Evolutionary conservation across 2,113 vertebrate species (phyloP).

Genomic region (Polypterus bichir): DNA sequence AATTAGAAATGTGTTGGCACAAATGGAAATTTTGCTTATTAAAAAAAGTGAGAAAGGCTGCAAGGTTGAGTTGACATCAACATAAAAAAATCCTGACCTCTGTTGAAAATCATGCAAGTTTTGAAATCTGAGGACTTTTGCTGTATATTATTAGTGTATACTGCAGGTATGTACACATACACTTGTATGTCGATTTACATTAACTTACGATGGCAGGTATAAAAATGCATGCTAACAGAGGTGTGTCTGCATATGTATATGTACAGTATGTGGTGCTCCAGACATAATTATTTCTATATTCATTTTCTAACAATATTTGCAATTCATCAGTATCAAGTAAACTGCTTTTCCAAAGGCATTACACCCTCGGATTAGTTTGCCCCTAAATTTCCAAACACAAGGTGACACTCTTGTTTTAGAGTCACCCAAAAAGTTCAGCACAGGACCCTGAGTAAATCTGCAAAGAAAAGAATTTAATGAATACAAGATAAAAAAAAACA

Average conservation of each 20-base stretch:
- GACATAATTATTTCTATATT: background rate
- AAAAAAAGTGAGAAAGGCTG: background rate
- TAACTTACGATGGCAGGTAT: background rate
- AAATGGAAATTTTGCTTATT: background rate
- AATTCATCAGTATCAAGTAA: background rate
- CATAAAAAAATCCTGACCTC: background rate
- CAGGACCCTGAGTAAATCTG: too few species aligned
- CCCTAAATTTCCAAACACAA: background rate
- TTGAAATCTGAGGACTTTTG: background rate
- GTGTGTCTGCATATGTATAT: background rate
- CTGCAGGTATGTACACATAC: background rate
- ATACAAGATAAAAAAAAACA: too few species aligned
- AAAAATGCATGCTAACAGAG: background rate
- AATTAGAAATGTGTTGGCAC: background rate
- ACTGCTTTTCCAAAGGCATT: background rate
- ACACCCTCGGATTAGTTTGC: too few species aligned
- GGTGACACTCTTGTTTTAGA: background rate
- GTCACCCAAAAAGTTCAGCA: background rate
- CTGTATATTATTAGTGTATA: background rate
- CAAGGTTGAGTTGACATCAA: background rate
- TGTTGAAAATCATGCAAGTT: too few species aligned
- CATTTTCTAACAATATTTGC: background rate
- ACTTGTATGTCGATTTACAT: background rate
- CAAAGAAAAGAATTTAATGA: too few species aligned
- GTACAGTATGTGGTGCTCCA: background rate